Evolutionary conservation across 1,140 invertebrate species (phyloP).

Genomic region (Pomacea maculata): DNA sequence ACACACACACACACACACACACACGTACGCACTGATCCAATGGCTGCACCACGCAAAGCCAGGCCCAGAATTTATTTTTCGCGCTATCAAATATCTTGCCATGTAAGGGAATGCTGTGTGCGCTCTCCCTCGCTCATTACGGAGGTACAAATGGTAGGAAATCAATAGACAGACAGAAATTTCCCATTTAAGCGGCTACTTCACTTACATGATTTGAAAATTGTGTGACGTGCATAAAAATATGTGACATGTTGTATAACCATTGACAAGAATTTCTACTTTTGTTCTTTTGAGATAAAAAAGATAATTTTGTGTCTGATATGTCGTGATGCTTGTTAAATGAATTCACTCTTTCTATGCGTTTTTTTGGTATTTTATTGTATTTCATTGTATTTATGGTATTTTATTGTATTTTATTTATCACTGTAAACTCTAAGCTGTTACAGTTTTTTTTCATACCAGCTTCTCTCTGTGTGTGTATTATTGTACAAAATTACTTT

Average conservation of each 20-base stretch:
- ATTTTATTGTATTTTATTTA: background rate
- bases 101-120: too few species aligned
- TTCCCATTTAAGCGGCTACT: background rate
- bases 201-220: background rate
- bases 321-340: background rate
- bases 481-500: too few species aligned
- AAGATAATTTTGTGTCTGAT: background rate
- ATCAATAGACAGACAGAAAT: too few species aligned
- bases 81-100: too few species aligned
- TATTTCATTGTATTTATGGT: background rate
- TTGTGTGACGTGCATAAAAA: background rate
- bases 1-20: background rate
- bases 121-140: too few species aligned
- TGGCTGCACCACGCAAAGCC: too few species aligned
- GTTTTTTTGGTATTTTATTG: background rate
- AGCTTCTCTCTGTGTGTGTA: too few species aligned
- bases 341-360: background rate
- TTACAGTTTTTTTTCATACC: too few species aligned
- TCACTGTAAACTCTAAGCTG: too few species aligned
- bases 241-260: background rate
- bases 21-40: background rate
- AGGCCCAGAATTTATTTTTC: too few species aligned
- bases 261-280: background rate
- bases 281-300: background rate
- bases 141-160: too few species aligned